phyloP scores from a whole-genome alignment of 2,888 invertebrate species.

The Agrilus mali region DNA sequence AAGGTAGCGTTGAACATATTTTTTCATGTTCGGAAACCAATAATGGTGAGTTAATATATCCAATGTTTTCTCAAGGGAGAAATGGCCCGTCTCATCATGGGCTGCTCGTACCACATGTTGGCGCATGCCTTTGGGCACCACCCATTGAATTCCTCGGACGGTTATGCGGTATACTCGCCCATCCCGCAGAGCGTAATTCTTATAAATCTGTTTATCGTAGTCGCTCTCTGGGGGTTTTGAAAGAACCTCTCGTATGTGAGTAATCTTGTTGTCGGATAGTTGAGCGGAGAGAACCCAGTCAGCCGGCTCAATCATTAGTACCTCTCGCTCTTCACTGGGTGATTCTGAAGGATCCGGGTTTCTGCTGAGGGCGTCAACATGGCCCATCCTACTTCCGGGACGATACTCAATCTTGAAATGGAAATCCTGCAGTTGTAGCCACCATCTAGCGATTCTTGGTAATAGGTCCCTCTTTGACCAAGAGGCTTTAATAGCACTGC shows the following conservation, averaged over 20 bases:
- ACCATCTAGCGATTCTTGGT: constrained; percentile 14
- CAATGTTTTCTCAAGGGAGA: constrained; percentile 16
- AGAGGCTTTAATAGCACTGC: constrained; percentile 9
- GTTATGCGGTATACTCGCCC: constrained; percentile 12
- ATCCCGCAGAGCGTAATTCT: constrained; percentile 9
- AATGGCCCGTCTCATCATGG: constrained; percentile 14
- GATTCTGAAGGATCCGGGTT: constrained; percentile 1
- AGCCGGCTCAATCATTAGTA: background rate
- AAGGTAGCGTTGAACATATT: constrained; percentile 16
- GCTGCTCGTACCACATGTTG: constrained; percentile 11
- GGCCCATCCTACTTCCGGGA: constrained; percentile 12
- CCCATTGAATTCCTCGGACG: constrained; percentile 10
- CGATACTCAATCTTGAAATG: constrained; percentile 13
- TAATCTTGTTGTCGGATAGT: background rate
- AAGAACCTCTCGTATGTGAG: background rate
- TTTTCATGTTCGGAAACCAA: constrained; percentile 22
- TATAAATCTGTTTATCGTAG: constrained; percentile 1
- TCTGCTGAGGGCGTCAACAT: constrained; percentile 14
- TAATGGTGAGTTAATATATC: constrained; percentile 9
- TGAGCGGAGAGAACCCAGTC: constrained; percentile 4
- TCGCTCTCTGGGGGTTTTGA: background rate
- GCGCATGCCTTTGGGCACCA: constrained; percentile 11
- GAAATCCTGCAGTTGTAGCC: constrained; percentile 13
- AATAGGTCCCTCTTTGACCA: constrained; percentile 12
- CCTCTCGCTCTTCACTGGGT: no score